Evolutionary conservation across 2,113 vertebrate species (phyloP), one percentile per base, ranked within the genome.

Genomic region (Dasypus novemcinctus): DNA sequence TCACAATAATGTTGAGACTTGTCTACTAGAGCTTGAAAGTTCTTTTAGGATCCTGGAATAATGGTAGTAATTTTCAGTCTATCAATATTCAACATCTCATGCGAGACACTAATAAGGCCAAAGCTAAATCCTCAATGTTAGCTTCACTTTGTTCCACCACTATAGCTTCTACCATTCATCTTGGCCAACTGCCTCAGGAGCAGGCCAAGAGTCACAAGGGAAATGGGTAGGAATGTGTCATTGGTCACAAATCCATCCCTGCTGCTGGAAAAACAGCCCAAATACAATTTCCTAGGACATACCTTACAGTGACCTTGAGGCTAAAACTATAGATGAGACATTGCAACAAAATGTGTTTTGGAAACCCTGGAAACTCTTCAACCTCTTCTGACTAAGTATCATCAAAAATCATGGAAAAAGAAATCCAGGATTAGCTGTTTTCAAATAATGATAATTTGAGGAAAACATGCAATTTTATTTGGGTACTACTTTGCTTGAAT

Each of bases 221-320:
- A 20, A 96, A 79, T 59, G 36, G 63, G 5, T 36, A 95, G 91
- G n/a, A 95, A 92, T 59, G 29, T 91, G 8, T 72, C 66, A 79
- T 3, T 52, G 13, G 41, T 85, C 36, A 90, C n/a, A 92, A 95
- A 96, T 85, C 83, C n/a, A 71, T 91, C 74, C 95, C 36, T 27
- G 95, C 75, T 68, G 87, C 31, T 87, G 54, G 15, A 69, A 89
- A 89, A 92, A 66, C 64, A 92, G 78, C 3, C n/a, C 49, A 8
- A 71, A 84, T 92, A 27, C 21, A 86, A 41, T 23, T 87, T 87
- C 52, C 64, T 68, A 80, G 23, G 63, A 89, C 29, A 36, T 71
- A n/a, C 38, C 54, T 92, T 46, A 59, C 78, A 80, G 5, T 82
- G 74, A 83, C 21, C 13, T 66, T 83, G 43, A 87, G 49, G 69